Evolutionary conservation across 1,140 invertebrate species (phyloP).

Genomic region (Danaus melanippus): DNA sequence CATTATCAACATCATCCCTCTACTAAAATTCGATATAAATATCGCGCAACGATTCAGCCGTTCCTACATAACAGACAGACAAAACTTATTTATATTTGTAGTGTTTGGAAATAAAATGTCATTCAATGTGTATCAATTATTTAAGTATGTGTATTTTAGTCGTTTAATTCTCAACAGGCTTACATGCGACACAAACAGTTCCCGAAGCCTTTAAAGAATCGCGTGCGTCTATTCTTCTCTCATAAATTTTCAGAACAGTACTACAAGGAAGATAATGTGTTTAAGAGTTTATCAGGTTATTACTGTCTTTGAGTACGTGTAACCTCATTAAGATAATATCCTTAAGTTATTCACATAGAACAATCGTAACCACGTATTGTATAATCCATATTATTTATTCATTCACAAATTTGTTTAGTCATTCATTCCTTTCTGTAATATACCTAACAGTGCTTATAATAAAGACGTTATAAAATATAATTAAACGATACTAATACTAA

Average conservation of each 20-base stretch:
- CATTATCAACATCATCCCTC: too few relatives aligned
- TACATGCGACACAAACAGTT: conserved; percentile 42
- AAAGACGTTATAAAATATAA: background rate
- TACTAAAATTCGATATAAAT: too few relatives aligned
- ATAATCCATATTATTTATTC: conserved; percentile 2
- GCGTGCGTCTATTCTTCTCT: conserved; percentile 31
- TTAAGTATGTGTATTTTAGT: too few relatives aligned
- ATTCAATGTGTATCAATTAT: background rate
- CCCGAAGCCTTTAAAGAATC: conserved; percentile 26
- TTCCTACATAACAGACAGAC: too few relatives aligned
- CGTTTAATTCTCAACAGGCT: conserved; percentile 18
- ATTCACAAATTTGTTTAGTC: background rate
- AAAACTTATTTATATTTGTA: too few relatives aligned
- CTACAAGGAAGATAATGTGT: conserved; percentile 28
- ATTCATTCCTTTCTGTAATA: background rate
- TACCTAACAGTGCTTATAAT: too few relatives aligned
- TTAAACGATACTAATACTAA: too few relatives aligned
- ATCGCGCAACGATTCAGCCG: too few relatives aligned
- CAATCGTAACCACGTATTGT: background rate
- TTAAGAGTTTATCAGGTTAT: conserved; percentile 31
- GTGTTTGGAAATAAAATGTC: background rate
- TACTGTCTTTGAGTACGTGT: background rate
- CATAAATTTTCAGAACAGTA: conserved; percentile 33
- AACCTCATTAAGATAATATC: background rate
- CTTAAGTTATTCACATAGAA: background rate